Conservation (phyloP, 2,797 vertebrate species). For the Schizothorax lantsangensis region DNA sequence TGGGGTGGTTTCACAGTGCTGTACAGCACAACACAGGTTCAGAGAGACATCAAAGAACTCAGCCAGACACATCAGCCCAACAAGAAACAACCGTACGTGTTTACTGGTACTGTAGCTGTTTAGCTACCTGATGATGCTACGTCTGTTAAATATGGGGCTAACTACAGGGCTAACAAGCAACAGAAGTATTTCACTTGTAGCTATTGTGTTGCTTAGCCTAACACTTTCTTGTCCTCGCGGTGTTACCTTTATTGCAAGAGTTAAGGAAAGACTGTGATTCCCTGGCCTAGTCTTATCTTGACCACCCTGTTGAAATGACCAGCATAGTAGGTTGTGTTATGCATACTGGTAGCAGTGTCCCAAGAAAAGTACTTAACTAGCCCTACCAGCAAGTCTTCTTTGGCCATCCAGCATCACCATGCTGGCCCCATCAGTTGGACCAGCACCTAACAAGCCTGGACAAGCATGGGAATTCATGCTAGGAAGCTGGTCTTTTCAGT, state of each 20-base stretch:
- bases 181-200: neutral
- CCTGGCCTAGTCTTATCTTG: neutral
- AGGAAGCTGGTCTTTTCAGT: neutral
- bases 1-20: slow-evolving; percentile 58
- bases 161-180: neutral
- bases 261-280: slow-evolving; percentile 1
- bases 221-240: neutral
- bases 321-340: neutral
- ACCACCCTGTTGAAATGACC: neutral
- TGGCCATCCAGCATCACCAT: neutral
- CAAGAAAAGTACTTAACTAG: neutral
- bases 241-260: neutral
- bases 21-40: slow-evolving; percentile 54
- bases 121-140: neutral
- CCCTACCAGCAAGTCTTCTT: neutral
- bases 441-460: neutral
- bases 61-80: slow-evolving; percentile 57
- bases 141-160: neutral
- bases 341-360: neutral
- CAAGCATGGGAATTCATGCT: neutral
- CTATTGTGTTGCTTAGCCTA: neutral
- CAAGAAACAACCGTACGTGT: neutral
- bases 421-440: neutral
- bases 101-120: neutral
- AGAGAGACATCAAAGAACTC: slow-evolving; percentile 58